These are phyloP conservation scores for Lydus trimaculatus DNA, from an alignment of 2,888 invertebrate species.

Conservation along the genomic window DNA sequence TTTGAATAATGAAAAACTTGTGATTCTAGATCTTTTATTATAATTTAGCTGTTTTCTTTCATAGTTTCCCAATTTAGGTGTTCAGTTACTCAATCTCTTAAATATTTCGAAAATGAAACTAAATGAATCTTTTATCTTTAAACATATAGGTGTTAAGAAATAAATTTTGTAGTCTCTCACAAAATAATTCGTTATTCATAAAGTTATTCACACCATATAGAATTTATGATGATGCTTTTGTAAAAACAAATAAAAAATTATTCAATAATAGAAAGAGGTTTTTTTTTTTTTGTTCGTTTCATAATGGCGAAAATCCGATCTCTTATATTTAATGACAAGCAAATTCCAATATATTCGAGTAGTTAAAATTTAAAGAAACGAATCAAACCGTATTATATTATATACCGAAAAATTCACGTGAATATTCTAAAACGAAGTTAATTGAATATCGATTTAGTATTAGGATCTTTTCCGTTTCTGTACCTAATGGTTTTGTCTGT, in stretches of 20 bases:
- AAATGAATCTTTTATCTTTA: not conserved
- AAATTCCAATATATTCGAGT: not conserved
- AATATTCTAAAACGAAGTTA: constrained; percentile 26
- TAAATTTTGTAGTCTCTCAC: too few species aligned
- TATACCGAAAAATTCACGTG: constrained; percentile 15
- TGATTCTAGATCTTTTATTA: not conserved
- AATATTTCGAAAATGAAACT: not conserved
- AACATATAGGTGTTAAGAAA: constrained; percentile 1
- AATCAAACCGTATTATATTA: not conserved
- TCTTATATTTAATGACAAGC: not conserved
- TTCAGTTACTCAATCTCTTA: not conserved
- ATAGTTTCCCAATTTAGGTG: not conserved
- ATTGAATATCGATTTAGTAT: constrained; percentile 19
- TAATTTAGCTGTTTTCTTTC: not conserved
- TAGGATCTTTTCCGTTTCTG: constrained; percentile 7
- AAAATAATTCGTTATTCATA: not conserved
- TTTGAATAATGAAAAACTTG: too few species aligned
- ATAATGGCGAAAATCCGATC: not conserved
- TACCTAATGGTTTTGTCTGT: constrained; percentile 3
- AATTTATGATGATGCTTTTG: not conserved
- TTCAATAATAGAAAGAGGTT: not conserved
- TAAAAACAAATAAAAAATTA: not conserved
- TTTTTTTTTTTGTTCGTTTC: not conserved
- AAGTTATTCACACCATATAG: not conserved
- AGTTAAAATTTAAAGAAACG: not conserved